Evolutionary conservation across 2,113 vertebrate genomes (phyloP), one percentile per base, ranked within the genome.

Genomic region (Sclerurus mexicanus): DNA sequence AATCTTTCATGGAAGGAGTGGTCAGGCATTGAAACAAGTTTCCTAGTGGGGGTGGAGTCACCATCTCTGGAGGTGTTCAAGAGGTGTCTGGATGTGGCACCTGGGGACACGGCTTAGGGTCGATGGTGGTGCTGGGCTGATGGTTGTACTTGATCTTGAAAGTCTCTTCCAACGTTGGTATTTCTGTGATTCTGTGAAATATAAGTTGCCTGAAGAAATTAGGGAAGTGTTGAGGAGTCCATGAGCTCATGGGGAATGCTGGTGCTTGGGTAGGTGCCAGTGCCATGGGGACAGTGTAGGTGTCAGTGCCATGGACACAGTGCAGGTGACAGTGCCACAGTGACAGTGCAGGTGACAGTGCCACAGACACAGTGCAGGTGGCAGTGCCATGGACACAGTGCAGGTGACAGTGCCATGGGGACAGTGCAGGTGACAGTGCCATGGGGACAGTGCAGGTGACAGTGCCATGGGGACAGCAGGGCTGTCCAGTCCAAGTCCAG

Each of bases 151-250:
- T 53, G 63, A 44, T 18, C 22, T 44, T 44, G 39, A 52, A 39
- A 4, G 22, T 60, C 18, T 69, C 33, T 87, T 77, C 18, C 27
- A 77, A 14, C 33, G 14, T 27, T 44, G 33, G 6, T 9, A 18
- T 52, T 77, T 69, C 73, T 60, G 22, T 60, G 14, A 10, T 52
- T 44, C 37, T 52, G 33, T 77, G 46, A 33, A 22, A 71, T 75
- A 16, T 19, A 27, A 39, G 10, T 40, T 53, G 80, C 42, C 62
- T 19, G 28, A 49, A 72, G 81, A 14, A 71, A 11, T 5, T 5
- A 30, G 33, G 56, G 28, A 17, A 12, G 44, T 0, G 0, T 5
- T 15, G 49, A 53, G 30, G 42, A 74, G 58, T 6, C 55, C 11
- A 40, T 0, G 15, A 63, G 63, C 9, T 25, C 2, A 8, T 44